Percentiles rank a stretch among this genome's conserved stretches.
Evolutionary conservation across 2,113 vertebrate species (phyloP).

Genomic region (Tachycineta bicolor): DNA sequence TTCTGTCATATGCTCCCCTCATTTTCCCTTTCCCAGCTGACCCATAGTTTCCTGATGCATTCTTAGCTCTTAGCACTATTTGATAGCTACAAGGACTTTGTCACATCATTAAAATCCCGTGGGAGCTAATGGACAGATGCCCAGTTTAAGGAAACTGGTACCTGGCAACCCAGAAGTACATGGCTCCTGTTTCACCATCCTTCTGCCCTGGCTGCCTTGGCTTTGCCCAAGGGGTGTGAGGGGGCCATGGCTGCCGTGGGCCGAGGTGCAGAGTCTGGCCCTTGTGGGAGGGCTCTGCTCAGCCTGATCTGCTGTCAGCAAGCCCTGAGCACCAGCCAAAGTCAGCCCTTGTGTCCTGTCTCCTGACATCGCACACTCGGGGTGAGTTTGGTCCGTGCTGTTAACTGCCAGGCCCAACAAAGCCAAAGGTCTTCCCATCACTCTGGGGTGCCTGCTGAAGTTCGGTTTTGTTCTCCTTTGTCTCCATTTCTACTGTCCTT

Average conservation of each 20-base stretch:
- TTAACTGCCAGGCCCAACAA: background rate
- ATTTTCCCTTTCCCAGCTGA: background rate
- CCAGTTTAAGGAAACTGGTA: background rate
- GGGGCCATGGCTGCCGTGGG: fast-evolving
- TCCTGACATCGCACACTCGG: background rate
- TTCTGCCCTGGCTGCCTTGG: background rate
- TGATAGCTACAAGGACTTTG: background rate
- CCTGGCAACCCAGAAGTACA: background rate
- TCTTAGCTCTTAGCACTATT: background rate
- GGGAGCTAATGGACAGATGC: background rate
- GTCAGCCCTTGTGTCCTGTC: fast-evolving
- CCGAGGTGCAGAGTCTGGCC: background rate
- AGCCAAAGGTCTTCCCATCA: background rate
- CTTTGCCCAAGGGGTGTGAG: fast-evolving
- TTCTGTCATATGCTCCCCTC: background rate
- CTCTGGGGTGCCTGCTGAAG: background rate
- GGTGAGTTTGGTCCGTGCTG: background rate
- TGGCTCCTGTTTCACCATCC: fast-evolving
- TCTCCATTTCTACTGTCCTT: background rate
- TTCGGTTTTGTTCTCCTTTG: background rate
- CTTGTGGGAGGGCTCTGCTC: background rate
- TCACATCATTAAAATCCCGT: background rate
- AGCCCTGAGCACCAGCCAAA: fast-evolving
- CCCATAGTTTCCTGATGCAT: background rate
- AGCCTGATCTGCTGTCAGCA: background rate